Evolutionary conservation across 2,888 invertebrate genomes (phyloP), one percentile per base, ranked within the genome.

Genomic region (Ctena decussata): DNA sequence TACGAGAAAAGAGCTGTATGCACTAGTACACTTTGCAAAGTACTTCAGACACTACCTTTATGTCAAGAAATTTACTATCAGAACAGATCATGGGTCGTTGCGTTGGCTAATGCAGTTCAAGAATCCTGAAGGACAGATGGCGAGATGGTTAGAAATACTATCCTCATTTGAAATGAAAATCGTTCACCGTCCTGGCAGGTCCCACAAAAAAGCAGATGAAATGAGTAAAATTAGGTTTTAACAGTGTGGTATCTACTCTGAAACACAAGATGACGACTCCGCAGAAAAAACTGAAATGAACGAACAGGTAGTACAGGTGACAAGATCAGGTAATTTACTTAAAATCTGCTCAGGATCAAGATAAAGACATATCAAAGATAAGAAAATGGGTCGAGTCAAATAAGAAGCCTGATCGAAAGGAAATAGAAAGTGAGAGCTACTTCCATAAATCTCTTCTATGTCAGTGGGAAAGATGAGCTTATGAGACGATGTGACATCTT

Each of bases 11-110:
- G 35, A 8, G 39, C 39, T 15, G 27, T 72, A 5, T 15, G 72
- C 12, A 39, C 72, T 15, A n/a, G n/a, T n/a, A n/a, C n/a, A n/a
- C n/a, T n/a, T n/a, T n/a, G 72, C 8, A 82, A 79, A 75, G 46
- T 69, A 73, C 24, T 73, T 46, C 30, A 6, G 27, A n/a, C 73
- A 73, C 49, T 73, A 46, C 27, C 27, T 73, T 5, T 73, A 73
- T 30, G 73, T 44, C 6, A 73, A 30, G 32, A 27, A 44, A 21
- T 73, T 73, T 35, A 73, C 44, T 11, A 30, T 73, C 3, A 44
- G 73, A 30, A 46, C 73, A n/a, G 73, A 72, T 39, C 72, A 72
- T 72, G 44, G 72, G 11, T 72, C 72, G 3, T 30, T 72, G 11
- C 37, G 44, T n/a, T 72, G 72, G 72, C 41, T 72, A 12, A 65